phyloP scores from a whole-genome alignment of 2,113 vertebrate species.

The Deroptyus accipitrinus region DNA sequence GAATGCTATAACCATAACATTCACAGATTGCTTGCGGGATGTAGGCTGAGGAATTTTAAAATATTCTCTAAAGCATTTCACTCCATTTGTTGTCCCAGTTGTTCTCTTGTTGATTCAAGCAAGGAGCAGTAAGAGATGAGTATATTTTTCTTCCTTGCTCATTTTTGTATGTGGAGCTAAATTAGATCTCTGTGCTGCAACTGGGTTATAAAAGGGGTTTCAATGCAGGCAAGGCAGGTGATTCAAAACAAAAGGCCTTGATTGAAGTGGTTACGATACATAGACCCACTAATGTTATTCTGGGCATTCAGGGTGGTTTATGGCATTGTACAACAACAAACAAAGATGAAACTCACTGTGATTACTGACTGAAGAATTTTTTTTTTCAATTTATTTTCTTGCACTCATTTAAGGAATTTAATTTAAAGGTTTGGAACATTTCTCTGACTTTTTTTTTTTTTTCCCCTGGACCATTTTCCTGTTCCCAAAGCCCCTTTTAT shows the following conservation, averaged over 20 bases:
- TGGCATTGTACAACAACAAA: slow-evolving; percentile 52
- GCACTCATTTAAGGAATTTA: slow-evolving; percentile 16
- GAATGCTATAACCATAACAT: background rate
- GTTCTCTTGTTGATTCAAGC: background rate
- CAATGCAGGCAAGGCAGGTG: slow-evolving; percentile 61
- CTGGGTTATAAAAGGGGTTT: slow-evolving; percentile 45
- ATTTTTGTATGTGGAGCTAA: slow-evolving; percentile 35
- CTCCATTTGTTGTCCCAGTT: background rate
- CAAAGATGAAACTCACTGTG: slow-evolving; percentile 53
- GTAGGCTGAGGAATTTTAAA: background rate
- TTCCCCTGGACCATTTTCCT: slow-evolving; percentile 12
- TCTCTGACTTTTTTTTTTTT: background rate
- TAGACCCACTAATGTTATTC: slow-evolving; percentile 65
- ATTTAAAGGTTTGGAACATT: slow-evolving; percentile 39
- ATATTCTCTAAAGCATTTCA: background rate
- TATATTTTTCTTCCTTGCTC: slow-evolving; percentile 1
- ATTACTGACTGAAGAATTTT: slow-evolving; percentile 14
- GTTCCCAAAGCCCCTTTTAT: slow-evolving; percentile 48
- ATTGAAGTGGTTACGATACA: slow-evolving; percentile 63
- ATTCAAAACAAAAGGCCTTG: slow-evolving; percentile 71
- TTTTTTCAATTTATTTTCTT: background rate
- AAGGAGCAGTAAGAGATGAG: background rate
- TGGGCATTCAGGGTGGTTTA: slow-evolving; percentile 51
- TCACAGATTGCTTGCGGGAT: background rate
- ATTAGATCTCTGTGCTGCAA: slow-evolving; percentile 39